Evolutionary conservation across 1,140 invertebrate species (phyloP).

Genomic region (Drosophila teissieri): DNA sequence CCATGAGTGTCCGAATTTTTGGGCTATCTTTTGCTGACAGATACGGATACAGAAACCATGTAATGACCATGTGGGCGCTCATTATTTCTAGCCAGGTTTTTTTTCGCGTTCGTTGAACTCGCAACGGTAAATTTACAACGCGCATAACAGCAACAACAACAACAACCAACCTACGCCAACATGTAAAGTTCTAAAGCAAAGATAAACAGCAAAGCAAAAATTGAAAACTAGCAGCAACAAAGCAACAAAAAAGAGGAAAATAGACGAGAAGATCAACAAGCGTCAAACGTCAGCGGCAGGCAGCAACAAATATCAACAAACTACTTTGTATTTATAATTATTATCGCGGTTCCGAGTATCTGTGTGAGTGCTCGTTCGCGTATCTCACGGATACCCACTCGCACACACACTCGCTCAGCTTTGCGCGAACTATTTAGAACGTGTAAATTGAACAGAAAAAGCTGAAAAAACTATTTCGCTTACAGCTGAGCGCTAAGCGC

Average conservation of each 20-base stretch:
- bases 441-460: constrained; percentile 68
- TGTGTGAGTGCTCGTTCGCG: constrained; percentile 34
- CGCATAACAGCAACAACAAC: constrained; percentile 31
- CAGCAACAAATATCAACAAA: constrained; percentile 79
- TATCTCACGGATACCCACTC: constrained; percentile 63
- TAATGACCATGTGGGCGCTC: constrained; percentile 68
- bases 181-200: constrained; percentile 81
- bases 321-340: constrained; percentile 83
- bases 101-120: constrained; percentile 66
- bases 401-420: constrained; percentile 20
- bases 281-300: constrained; percentile 43
- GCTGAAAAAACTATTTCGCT: constrained; percentile 31
- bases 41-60: constrained; percentile 22
- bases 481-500: constrained; percentile 32
- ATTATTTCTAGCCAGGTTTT: constrained; percentile 61
- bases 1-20: neutral
- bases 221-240: constrained; percentile 59
- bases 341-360: constrained; percentile 56
- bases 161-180: constrained; percentile 75
- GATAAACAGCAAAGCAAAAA: constrained; percentile 74
- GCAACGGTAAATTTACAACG: constrained; percentile 78
- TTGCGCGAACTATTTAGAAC: constrained; percentile 71
- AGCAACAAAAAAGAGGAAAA: constrained; percentile 38
- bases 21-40: constrained; percentile 15
- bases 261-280: constrained; percentile 36